These are phyloP conservation scores for Nasonia vitripennis DNA, from an alignment of 1,140 invertebrate genomes.

Conservation along the genomic window DNA sequence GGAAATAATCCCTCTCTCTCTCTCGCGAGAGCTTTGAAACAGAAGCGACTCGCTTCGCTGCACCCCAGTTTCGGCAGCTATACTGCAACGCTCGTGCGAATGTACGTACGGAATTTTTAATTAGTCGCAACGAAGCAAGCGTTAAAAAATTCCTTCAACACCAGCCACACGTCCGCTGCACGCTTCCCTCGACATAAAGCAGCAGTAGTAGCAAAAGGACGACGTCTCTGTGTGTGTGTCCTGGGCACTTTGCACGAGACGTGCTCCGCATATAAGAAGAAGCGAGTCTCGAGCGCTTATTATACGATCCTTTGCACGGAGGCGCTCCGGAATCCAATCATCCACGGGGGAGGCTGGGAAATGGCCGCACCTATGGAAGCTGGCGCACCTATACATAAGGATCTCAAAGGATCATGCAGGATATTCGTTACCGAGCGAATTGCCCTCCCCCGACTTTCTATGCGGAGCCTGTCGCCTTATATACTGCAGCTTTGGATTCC, in stretches of 20 bases:
- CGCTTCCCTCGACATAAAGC: background rate
- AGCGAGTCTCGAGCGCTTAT: slow-evolving; percentile 16
- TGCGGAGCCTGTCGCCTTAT: no score
- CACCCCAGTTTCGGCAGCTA: background rate
- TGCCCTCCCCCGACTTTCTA: background rate
- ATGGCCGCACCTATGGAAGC: background rate
- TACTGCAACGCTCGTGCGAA: background rate
- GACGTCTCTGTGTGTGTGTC: background rate
- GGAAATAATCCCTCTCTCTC: background rate
- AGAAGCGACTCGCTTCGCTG: background rate
- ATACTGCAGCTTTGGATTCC: background rate
- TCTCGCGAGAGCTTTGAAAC: background rate
- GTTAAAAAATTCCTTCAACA: background rate
- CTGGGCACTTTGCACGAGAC: slow-evolving; percentile 27
- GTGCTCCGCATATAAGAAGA: slow-evolving; percentile 6
- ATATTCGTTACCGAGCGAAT: slow-evolving; percentile 21
- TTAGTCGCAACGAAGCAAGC: background rate
- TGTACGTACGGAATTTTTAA: background rate
- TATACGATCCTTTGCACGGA: slow-evolving; percentile 31
- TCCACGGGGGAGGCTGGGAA: background rate
- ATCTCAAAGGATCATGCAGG: slow-evolving; percentile 40
- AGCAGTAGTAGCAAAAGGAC: background rate
- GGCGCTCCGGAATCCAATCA: background rate
- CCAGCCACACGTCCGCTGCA: background rate
- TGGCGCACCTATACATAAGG: background rate